phyloP scores from a whole-genome alignment of 2,797 vertebrate species.

The Rousettus madagascariensis region DNA sequence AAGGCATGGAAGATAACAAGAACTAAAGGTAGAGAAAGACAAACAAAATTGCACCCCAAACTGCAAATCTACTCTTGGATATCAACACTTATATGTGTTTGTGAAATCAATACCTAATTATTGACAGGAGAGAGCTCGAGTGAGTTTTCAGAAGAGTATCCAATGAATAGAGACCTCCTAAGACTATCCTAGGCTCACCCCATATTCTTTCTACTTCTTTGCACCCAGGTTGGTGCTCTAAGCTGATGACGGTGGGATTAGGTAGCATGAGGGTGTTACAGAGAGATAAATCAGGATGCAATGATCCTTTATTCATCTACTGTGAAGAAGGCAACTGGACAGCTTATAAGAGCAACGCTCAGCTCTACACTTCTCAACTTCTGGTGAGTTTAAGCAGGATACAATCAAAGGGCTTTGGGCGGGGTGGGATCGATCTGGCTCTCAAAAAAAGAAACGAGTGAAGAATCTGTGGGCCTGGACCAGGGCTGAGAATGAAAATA shows the following conservation, averaged over 20 bases:
- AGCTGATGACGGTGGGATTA: constrained; percentile 68
- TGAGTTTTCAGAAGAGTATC: neutral
- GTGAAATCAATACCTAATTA: neutral
- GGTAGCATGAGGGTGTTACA: constrained; percentile 76
- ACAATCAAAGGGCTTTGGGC: neutral
- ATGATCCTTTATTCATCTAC: constrained; percentile 37
- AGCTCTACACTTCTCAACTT: constrained; percentile 57
- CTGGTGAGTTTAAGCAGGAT: neutral
- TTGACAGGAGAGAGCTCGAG: neutral
- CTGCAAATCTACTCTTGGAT: neutral
- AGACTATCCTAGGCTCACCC: neutral
- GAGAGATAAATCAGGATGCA: constrained; percentile 61
- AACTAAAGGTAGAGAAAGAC: neutral
- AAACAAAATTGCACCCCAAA: neutral
- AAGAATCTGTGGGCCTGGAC: neutral
- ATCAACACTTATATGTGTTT: neutral
- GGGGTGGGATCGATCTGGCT: neutral
- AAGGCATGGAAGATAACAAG: neutral
- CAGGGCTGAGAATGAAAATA: constrained; percentile 20
- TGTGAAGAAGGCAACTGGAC: constrained; percentile 37
- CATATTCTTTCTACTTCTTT: neutral
- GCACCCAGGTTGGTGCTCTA: neutral
- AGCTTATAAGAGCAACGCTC: constrained; percentile 67
- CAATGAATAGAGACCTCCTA: neutral
- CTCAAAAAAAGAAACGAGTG: constrained; percentile 12